A percentile compares a stretch with the other conserved stretches of the same genome.
Conservation (phyloP, 1,140 invertebrate species). For the Eupeodes corollae region DNA sequence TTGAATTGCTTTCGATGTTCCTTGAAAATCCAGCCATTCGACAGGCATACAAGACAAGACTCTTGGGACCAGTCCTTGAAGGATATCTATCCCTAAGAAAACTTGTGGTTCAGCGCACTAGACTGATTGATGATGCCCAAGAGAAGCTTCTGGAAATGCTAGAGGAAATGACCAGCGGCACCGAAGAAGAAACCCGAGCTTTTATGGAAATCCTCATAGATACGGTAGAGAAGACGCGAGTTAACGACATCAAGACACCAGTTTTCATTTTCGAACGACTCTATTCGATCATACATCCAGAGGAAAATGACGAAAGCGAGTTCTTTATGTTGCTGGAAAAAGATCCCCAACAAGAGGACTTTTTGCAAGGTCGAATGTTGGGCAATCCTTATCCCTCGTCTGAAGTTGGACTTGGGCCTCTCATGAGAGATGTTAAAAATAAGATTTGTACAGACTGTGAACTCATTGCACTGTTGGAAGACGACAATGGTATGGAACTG, state of each 20-base stretch:
- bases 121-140: constrained; percentile 92
- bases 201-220: constrained; percentile 97
- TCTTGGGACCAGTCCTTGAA: constrained; percentile 82
- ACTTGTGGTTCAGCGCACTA: constrained; percentile 86
- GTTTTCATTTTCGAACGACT: constrained; percentile 96
- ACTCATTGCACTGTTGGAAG: constrained; percentile 86
- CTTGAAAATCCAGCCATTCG: constrained; percentile 72
- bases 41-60: constrained; percentile 76
- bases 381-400: constrained; percentile 94
- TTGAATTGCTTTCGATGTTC: constrained; percentile 76
- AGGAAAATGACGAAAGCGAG: constrained; percentile 93
- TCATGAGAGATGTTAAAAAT: constrained; percentile 98
- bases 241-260: constrained; percentile 87
- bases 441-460: constrained; percentile 98
- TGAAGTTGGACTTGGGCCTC: constrained; percentile 84
- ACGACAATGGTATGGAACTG: constrained; percentile 97
- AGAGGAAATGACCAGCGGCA: constrained; percentile 95
- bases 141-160: constrained; percentile 87
- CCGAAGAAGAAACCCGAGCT: constrained; percentile 88
- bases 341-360: constrained; percentile 97
- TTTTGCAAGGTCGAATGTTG: constrained; percentile 92
- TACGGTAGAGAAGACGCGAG: constrained; percentile 85
- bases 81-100: constrained; percentile 85
- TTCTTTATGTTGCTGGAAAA: constrained; percentile 95
- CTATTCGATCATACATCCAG: constrained; percentile 94